Base-by-base conservation (phyloP, 37 sponge, comb jelly and placozoan genomes). In the Beroe ovata region DNA sequence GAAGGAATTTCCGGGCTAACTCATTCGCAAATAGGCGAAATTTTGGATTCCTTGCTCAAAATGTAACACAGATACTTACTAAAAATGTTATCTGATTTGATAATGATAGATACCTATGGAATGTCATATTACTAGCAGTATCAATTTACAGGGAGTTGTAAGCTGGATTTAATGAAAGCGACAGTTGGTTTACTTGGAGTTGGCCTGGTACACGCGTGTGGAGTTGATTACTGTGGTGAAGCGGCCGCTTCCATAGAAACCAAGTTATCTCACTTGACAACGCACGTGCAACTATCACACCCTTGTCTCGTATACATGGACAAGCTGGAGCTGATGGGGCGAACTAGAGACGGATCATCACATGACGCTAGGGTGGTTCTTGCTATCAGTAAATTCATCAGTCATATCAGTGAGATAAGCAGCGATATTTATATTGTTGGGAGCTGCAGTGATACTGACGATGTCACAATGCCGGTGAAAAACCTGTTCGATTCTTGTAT, bases 101-200 rank as follows among this genome's bases (percentile, higher is more conserved):
- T n/a, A n/a, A n/a, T n/a, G n/a, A n/a, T n/a, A n/a, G n/a, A n/a
- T n/a, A n/a, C n/a, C n/a, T n/a, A n/a, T n/a, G n/a, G n/a, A n/a
- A n/a, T n/a, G n/a, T n/a, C n/a, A n/a, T n/a, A n/a, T n/a, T n/a
- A n/a, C n/a, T n/a, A n/a, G n/a, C n/a, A n/a, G n/a, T n/a, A n/a
- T n/a, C n/a, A n/a, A n/a, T n/a, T n/a, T n/a, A n/a, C 84, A 77
- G 84, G 84, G 1, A 77, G 84, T 35, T 77, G 84, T 36, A 77
- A 42, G 28, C 8, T 35, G 28, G 84, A 77, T 1, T 8, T 77
- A 25, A 26, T 77, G 11, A 8, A 11, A 1, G 41, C 3, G 23
- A 8, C 41, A 0, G 21, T 26, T 3, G 84, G 84, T n/a, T 23
- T n/a, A 4, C 84, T 77, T 18, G 84, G 84, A 14, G 54, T 77